Percentiles rank a stretch among this genome's conserved stretches.
Evolutionary conservation across 2,113 vertebrate species (phyloP).

Genomic region (Misgurnus mizolepis): DNA sequence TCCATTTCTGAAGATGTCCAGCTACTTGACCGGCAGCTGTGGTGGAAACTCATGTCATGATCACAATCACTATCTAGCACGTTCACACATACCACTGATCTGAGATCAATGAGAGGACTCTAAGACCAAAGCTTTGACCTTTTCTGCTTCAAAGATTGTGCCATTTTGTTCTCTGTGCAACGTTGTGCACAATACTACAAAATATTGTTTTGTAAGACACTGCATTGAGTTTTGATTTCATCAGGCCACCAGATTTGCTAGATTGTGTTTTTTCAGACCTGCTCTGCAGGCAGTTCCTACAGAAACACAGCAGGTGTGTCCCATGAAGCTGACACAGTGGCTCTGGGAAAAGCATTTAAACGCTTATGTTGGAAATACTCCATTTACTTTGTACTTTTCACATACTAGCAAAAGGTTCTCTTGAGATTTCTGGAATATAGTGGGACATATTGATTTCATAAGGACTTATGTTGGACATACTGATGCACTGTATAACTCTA

Average conservation of each 20-base stretch:
- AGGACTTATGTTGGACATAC: too few species aligned
- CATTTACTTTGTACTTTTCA: slow-evolving; percentile 2
- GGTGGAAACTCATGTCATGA: too few species aligned
- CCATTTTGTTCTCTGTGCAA: slow-evolving; percentile 32
- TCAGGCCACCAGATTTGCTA: slow-evolving; percentile 13
- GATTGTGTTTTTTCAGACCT: slow-evolving; percentile 10
- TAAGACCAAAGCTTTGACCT: slow-evolving; percentile 29
- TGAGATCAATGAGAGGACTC: slow-evolving; percentile 11
- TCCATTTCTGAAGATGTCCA: too few species aligned
- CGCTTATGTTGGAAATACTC: slow-evolving; percentile 14
- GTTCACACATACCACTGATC: background rate
- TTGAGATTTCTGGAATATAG: background rate
- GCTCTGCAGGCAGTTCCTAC: slow-evolving; percentile 23
- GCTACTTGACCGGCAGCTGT: too few species aligned
- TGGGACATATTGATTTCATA: too few species aligned
- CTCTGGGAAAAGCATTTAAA: slow-evolving; percentile 37
- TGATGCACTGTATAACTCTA: too few species aligned
- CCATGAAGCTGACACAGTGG: slow-evolving; percentile 8
- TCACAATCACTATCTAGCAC: background rate
- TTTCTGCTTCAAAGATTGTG: slow-evolving; percentile 22
- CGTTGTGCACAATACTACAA: slow-evolving; percentile 36
- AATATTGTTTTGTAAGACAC: slow-evolving; percentile 34
- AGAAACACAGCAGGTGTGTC: slow-evolving; percentile 23
- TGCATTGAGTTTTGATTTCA: slow-evolving; percentile 23
- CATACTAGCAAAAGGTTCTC: slow-evolving; percentile 7